phyloP scores from a whole-genome alignment of 2,797 vertebrate genomes.

The Acestrorhynchus altus region DNA sequence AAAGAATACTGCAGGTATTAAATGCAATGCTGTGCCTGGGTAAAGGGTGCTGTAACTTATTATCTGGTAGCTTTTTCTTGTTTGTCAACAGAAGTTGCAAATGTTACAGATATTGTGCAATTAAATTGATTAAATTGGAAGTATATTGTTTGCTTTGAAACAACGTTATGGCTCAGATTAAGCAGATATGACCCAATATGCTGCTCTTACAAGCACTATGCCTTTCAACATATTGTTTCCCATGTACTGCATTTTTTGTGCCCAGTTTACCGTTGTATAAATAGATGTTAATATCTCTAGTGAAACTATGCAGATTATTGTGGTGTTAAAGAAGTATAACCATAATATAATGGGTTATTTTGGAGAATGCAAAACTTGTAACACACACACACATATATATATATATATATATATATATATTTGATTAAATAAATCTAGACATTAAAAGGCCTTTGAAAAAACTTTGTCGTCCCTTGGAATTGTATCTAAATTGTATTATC shows the following conservation, averaged over 20 bases:
- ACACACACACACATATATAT: too few species aligned
- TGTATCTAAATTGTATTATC: conserved; percentile 23
- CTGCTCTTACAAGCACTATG: conserved; percentile 42
- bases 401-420: too few species aligned
- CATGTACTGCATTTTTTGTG: conserved; percentile 37
- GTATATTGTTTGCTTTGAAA: conserved; percentile 13
- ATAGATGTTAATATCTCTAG: conserved; percentile 31
- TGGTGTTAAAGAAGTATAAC: conserved; percentile 12
- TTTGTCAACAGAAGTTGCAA: neutral
- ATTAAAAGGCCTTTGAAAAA: conserved; percentile 60
- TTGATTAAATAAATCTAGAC: conserved; percentile 50
- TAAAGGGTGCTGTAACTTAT: neutral
- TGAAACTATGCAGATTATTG: conserved; percentile 36
- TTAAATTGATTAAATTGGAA: conserved; percentile 3
- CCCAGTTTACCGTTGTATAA: conserved; percentile 40
- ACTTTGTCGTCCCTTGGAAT: conserved; percentile 42
- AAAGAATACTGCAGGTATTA: neutral
- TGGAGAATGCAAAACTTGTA: conserved; percentile 37
- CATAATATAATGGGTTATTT: conserved; percentile 30
- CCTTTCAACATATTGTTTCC: conserved; percentile 28
- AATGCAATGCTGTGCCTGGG: neutral
- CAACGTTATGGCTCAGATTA: neutral
- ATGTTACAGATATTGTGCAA: conserved; percentile 12
- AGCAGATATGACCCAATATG: conserved; percentile 13
- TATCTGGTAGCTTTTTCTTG: neutral